Base-by-base conservation (phyloP, 2,888 invertebrate species). In the Gandaritis pyraliata region DNA sequence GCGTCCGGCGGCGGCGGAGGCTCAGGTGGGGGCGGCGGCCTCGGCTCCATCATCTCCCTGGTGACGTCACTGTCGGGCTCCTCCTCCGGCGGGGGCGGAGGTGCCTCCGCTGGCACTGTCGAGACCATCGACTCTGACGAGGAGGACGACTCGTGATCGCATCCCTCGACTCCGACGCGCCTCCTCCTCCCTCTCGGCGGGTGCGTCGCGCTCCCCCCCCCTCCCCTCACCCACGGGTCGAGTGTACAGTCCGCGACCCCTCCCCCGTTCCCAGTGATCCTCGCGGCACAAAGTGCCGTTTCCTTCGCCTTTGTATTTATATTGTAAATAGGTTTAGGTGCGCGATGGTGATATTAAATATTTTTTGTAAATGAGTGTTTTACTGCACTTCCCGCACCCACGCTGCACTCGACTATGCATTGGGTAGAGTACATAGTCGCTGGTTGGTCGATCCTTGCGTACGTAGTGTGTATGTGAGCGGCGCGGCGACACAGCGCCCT, bases 1-100 rank as follows among this genome's bases (percentile, higher is more conserved):
- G 76, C 93, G 1, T 86, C 91, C 18, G 94, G 94, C 61, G 94
- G 94, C 53, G 81, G 94, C 64, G 93, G 94, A 63, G 90, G 93
- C 46, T 41, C 60, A 13, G 54, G 62, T 41, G 65, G 66, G 36
- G 88, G 93, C 57, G 88, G 90, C 64, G 83, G 90, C 12, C 85
- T 91, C 69, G 90, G 91, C 78, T 91, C 91, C 72, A 86, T 91
- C 76, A 78, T 92, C 61, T 89, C 90, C 66, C 85, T 92, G 45
- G 88, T 90, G 63, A 90, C 91, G 55, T 91, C 91, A 47, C 82
- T 92, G 59, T 91, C 91, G 50, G 90, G 91, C 62, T 90, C 90
- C 39, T 86, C 88, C 50, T 88, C 93, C 58, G 92, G 93, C 50
- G 88, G 86, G 58, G 75, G 76, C 50, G 81, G 73, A 69, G 87